phyloP scores from a whole-genome alignment of 2,797 vertebrate genomes.

The Tokudaia tokunoshimensis region DNA sequence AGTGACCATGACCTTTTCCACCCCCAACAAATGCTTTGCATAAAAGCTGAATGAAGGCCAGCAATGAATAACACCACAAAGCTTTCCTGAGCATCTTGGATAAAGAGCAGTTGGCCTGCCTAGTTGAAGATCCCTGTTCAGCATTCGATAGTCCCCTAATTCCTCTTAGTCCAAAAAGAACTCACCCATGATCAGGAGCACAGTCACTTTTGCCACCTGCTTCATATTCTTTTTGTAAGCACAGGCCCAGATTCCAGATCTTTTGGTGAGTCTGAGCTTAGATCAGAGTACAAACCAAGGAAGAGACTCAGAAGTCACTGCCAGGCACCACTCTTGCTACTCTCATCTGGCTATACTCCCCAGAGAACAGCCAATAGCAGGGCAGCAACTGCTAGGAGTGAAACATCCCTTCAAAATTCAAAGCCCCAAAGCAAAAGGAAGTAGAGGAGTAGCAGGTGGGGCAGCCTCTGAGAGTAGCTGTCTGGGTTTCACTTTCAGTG shows the following conservation, averaged over 20 bases:
- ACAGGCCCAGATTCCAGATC: background rate
- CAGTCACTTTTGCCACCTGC: background rate
- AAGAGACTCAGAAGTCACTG: background rate
- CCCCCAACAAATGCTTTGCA: background rate
- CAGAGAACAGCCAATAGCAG: background rate
- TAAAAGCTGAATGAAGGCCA: background rate
- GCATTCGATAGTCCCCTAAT: background rate
- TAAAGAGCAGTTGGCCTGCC: background rate
- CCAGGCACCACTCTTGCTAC: background rate
- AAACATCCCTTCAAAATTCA: background rate
- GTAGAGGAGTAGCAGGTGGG: background rate
- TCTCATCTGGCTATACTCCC: background rate
- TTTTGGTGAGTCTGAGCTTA: background rate
- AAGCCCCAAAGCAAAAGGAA: background rate
- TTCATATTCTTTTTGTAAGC: slow-evolving; percentile 42
- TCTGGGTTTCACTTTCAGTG: background rate
- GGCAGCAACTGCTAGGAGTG: background rate
- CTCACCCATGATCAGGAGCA: slow-evolving; percentile 67
- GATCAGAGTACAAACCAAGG: background rate
- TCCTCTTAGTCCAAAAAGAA: background rate
- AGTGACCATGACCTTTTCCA: background rate
- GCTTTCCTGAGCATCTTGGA: background rate
- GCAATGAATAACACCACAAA: background rate
- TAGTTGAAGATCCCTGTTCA: background rate
- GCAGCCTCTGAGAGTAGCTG: background rate